Evolutionary conservation across 1,140 invertebrate species (phyloP).

Genomic region (Artemia franciscana): DNA sequence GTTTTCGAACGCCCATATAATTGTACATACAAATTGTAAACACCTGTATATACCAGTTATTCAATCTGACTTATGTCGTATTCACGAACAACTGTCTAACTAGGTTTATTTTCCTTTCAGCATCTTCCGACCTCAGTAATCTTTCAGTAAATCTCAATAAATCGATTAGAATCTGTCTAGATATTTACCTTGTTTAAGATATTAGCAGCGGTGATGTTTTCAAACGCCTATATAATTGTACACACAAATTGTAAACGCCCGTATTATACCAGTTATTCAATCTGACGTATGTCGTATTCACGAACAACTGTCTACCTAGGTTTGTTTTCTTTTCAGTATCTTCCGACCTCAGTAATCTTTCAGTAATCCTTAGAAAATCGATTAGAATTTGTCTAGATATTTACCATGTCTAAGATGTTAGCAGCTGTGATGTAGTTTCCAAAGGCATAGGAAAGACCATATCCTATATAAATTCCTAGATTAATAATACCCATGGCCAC

Average conservation of each 20-base stretch:
- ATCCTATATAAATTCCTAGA: constrained; percentile 86
- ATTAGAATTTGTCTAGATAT: constrained; percentile 14
- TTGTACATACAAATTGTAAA: no score
- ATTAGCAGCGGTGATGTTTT: constrained; percentile 38
- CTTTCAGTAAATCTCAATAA: no score
- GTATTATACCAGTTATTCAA: constrained; percentile 5
- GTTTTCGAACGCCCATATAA: no score
- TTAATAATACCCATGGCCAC: constrained; percentile 80
- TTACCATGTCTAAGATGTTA: constrained; percentile 47
- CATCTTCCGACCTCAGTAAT: no score
- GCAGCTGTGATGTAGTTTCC: constrained; percentile 58
- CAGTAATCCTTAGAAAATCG: no score
- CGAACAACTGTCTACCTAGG: neutral
- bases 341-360: no score
- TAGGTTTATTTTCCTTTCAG: no score
- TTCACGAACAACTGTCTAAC: neutral
- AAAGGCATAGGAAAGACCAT: constrained; percentile 71
- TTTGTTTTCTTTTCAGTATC: no score
- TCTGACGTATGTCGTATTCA: neutral
- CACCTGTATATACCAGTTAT: no score
- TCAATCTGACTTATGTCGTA: neutral
- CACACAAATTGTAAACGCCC: no score
- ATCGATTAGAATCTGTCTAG: no score
- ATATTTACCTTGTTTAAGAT: constrained; percentile 40
- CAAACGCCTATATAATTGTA: no score